These are phyloP conservation scores for Drosophila guanche DNA, from an alignment of 1,140 invertebrate species.

Conservation along the genomic window DNA sequence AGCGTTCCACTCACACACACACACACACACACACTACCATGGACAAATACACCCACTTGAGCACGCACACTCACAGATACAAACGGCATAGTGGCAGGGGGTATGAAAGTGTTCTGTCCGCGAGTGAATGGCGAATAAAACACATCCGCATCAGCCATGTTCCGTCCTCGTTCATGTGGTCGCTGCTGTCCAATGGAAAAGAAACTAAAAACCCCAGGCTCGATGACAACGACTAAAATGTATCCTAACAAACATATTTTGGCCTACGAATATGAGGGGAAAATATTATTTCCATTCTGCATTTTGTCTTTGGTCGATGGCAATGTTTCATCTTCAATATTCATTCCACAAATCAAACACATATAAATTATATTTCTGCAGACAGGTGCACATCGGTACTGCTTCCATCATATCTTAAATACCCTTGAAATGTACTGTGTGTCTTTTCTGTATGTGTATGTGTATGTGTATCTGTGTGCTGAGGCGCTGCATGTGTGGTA, in stretches of 20 bases:
- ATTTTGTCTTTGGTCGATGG: too few species aligned
- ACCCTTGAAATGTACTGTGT: slow-evolving; percentile 16
- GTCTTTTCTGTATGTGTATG: slow-evolving; percentile 2
- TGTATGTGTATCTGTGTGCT: slow-evolving; percentile 3
- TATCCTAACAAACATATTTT: too few species aligned
- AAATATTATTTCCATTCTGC: too few species aligned
- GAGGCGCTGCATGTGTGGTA: slow-evolving; percentile 6
- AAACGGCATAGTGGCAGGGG: neutral
- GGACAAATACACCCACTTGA: slow-evolving; percentile 52
- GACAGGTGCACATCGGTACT: too few species aligned
- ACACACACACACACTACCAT: neutral
- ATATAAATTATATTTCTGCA: too few species aligned
- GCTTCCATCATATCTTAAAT: too few species aligned
- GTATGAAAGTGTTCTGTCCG: neutral
- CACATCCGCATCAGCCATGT: slow-evolving; percentile 54
- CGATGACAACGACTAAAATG: too few species aligned
- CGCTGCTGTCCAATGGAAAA: slow-evolving; percentile 56
- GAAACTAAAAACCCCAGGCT: neutral
- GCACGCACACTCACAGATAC: slow-evolving; percentile 50
- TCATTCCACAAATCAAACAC: too few species aligned
- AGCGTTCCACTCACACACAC: slow-evolving; percentile 7
- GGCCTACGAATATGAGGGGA: too few species aligned
- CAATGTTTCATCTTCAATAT: too few species aligned
- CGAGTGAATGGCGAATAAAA: slow-evolving; percentile 16
- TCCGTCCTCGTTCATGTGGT: slow-evolving; percentile 57